Percentiles rank a stretch among this genome's conserved stretches.
Conservation (phyloP, 1,140 invertebrate genomes). For the Calephelis nemesis region DNA sequence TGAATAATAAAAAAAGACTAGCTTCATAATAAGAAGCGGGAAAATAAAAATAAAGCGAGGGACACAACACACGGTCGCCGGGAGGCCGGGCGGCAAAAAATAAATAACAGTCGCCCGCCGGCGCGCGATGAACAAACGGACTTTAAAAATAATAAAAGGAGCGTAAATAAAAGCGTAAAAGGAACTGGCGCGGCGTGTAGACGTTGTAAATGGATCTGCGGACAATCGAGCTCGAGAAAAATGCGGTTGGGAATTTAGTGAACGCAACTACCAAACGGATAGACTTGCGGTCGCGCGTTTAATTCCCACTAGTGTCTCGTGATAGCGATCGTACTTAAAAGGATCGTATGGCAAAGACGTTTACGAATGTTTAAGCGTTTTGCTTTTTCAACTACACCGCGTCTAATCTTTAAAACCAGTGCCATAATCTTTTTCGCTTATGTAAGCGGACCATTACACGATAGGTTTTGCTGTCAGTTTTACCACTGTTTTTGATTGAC, state of each 20-base stretch:
- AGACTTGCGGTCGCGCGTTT: slow-evolving; percentile 8
- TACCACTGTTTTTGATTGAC: too few species aligned
- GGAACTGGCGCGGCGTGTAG: slow-evolving; percentile 76
- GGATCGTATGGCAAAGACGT: too few species aligned
- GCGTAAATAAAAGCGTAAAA: slow-evolving; percentile 79
- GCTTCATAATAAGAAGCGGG: slow-evolving; percentile 78
- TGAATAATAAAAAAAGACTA: slow-evolving; percentile 74
- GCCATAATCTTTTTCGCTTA: too few species aligned
- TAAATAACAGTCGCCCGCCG: slow-evolving; percentile 73
- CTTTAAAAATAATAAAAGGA: slow-evolving; percentile 79
- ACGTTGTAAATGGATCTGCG: slow-evolving; percentile 77
- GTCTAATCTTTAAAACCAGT: too few species aligned
- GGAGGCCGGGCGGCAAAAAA: slow-evolving; percentile 74
- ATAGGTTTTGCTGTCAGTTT: too few species aligned
- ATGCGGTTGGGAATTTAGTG: slow-evolving; percentile 73
- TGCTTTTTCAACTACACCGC: too few species aligned
- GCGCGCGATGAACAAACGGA: slow-evolving; percentile 75
- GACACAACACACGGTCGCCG: slow-evolving; percentile 77
- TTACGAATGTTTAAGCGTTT: too few species aligned
- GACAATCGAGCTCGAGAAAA: slow-evolving; percentile 73
- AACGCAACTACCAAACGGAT: slow-evolving; percentile 61
- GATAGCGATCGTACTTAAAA: slow-evolving; percentile 53
- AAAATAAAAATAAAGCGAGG: slow-evolving; percentile 78
- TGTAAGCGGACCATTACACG: too few species aligned
- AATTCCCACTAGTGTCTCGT: slow-evolving; percentile 18